Evolutionary conservation across 2,888 invertebrate species (phyloP), one percentile per base, ranked within the genome.

Genomic region (Anorthoa munda): DNA sequence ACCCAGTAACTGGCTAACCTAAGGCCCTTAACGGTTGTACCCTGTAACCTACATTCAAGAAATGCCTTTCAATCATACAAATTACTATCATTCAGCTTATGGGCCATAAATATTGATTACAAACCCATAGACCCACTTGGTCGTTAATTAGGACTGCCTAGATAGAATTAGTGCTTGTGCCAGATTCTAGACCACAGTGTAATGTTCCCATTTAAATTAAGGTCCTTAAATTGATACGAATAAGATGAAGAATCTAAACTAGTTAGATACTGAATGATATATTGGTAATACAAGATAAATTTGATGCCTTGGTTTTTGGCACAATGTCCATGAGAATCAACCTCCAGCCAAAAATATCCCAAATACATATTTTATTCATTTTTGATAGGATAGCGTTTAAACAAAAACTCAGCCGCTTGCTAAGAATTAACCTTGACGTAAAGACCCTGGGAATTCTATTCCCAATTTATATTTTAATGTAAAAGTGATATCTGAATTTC

Each of bases 51-150:
- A 31, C 4, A 23, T 48, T 17, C 26, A 18, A 12, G 0, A 17
- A 61, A 75, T 68, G 46, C 45, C 13, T 56, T 13, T 45, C 18
- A 59, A 45, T 55, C 39, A 46, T 77, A 31, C 58, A 51, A n/a
- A 63, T 48, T 21, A 11, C 3, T 59, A 13, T 39, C 39, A 23
- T 11, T 58, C 21, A 64, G 15, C n/a, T 26, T 21, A 21, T 12
- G 13, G 55, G n/a, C 31, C 61, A 79, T 81, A 65, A 74, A 82
- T 83, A 79, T 79, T 63, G 61, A 83, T 83, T 59, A 68, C 51
- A 83, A 74, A 71, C 55, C 60, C 79, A 63, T 79, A 60, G 48
- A n/a, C 39, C 66, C 80, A 81, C 67, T 81, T 74, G 12, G 12
- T 31, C 46, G 39, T 53, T 79, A 81, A 74, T 83, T 66, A 81